Conservation (phyloP, 2,888 invertebrate species). For the Hydroisotoma schaefferi region DNA sequence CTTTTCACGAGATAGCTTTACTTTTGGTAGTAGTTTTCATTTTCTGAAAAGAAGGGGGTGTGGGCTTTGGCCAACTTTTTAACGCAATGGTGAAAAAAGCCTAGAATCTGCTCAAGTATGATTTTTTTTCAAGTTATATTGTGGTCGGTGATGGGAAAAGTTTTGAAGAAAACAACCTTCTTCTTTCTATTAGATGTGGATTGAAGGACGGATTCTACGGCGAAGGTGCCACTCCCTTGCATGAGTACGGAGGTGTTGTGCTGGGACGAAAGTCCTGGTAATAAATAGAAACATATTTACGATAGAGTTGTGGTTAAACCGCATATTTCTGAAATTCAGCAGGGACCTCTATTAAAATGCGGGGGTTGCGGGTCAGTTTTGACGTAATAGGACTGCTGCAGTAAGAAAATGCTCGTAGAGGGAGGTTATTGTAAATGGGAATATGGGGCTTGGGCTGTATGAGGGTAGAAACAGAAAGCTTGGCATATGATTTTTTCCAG, state of each 20-base stretch:
- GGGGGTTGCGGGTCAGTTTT: neutral
- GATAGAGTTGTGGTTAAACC: too few relatives aligned
- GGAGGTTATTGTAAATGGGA: neutral
- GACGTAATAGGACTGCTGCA: too few relatives aligned
- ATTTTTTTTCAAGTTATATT: neutral
- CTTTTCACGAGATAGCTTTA: too few relatives aligned
- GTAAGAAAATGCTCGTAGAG: too few relatives aligned
- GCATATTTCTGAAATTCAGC: too few relatives aligned
- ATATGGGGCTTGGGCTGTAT: too few relatives aligned
- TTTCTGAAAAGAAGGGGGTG: too few relatives aligned
- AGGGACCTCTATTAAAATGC: too few relatives aligned
- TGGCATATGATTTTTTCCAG: too few relatives aligned
- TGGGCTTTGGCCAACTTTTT: too few relatives aligned
- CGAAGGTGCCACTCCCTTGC: constrained; percentile 56
- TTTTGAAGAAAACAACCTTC: constrained; percentile 51
- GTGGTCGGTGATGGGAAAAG: neutral
- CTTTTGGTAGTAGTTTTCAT: too few relatives aligned
- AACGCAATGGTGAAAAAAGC: neutral
- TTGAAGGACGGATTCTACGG: constrained; percentile 54
- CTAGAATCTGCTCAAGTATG: neutral
- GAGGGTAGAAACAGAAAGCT: too few relatives aligned
- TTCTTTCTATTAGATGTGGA: constrained; percentile 51
- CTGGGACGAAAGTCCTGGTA: constrained; percentile 50
- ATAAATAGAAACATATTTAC: constrained; percentile 10
- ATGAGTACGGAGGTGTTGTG: constrained; percentile 53